Evolutionary conservation across 2,888 invertebrate genomes (phyloP).

Genomic region (Eupeodes luniger): DNA sequence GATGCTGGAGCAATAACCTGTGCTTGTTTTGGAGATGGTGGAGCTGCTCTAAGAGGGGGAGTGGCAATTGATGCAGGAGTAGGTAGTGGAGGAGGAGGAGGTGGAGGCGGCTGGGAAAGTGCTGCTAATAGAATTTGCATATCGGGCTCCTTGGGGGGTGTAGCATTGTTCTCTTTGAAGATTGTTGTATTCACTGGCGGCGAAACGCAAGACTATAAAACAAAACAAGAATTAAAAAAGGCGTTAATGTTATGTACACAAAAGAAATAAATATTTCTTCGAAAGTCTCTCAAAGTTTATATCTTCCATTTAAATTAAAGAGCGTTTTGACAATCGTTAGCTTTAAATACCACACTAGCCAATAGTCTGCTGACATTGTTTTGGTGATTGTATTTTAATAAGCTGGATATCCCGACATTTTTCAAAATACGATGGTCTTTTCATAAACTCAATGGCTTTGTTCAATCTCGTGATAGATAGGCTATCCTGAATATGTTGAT

Average conservation of each 20-base stretch:
- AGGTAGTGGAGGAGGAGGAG: conserved; percentile 20
- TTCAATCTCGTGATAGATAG: too few relatives aligned
- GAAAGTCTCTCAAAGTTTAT: neutral
- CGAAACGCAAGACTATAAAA: conserved; percentile 71
- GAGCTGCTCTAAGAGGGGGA: conserved; percentile 23
- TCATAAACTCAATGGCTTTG: too few relatives aligned
- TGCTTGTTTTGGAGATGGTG: conserved; percentile 6
- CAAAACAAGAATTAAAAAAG: neutral
- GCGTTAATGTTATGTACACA: neutral
- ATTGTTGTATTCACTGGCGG: conserved; percentile 28
- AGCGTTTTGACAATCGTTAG: too few relatives aligned
- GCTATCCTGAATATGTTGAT: too few relatives aligned
- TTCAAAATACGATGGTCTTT: too few relatives aligned
- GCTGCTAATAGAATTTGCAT: conserved; percentile 50
- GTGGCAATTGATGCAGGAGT: neutral
- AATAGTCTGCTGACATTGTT: too few relatives aligned
- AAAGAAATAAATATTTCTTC: neutral
- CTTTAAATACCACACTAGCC: too few relatives aligned
- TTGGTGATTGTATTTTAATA: too few relatives aligned
- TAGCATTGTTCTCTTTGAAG: conserved; percentile 54
- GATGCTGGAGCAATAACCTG: neutral
- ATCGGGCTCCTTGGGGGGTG: conserved; percentile 31
- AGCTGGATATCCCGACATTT: too few relatives aligned
- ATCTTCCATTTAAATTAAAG: too few relatives aligned
- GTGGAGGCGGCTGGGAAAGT: conserved; percentile 39